Evolutionary conservation across 2,797 vertebrate genomes (phyloP), one percentile per base, ranked within the genome.

Genomic region (Myotis findleyi): DNA sequence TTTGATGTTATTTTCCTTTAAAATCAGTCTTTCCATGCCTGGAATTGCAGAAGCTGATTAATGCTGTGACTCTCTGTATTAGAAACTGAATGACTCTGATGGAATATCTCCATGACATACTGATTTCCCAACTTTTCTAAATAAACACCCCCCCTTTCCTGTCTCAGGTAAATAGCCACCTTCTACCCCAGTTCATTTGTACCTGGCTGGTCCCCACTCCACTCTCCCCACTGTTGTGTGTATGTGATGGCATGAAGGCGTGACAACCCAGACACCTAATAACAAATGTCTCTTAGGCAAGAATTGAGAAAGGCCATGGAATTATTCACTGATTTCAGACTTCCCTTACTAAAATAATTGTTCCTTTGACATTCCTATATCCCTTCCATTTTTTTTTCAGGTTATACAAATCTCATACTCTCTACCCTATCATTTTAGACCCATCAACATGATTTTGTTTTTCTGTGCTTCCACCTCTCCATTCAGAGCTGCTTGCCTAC

Each of bases 61-160:
- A 95, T 96, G 75, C 41, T 96, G 27, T 59, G 92, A 53, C 97
- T 97, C 96, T 57, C 71, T 71, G 27, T 88, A 36, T 33, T 91
- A 62, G 90, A 89, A 96, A 89, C 81, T 94, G 87, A 93, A 73
- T 85, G 81, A 2, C 21, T 72, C 75, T 88, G 36, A 91, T 72
- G 84, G 51, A 41, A 87, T 2, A 49, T 66, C 68, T 86, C 76
- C 89, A 86, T 47, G 21, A 55, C 11, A 55, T 87, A 89, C 92
- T 82, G 83, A 93, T 96, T 93, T 92, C 25, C 12, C 68, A 77
- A 21, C 7, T 51, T 75, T 86, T 96, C 30, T 33, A 75, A 88
- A 95, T 95, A 95, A 97, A 84, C 92, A 64, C 11, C 69, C 23
- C 23, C 18, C 3, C 33, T 89, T 80, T 20, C 7, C 77, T 77